Conservation (phyloP, 2,888 invertebrate genomes). For the Cheiracanthium punctorium region DNA sequence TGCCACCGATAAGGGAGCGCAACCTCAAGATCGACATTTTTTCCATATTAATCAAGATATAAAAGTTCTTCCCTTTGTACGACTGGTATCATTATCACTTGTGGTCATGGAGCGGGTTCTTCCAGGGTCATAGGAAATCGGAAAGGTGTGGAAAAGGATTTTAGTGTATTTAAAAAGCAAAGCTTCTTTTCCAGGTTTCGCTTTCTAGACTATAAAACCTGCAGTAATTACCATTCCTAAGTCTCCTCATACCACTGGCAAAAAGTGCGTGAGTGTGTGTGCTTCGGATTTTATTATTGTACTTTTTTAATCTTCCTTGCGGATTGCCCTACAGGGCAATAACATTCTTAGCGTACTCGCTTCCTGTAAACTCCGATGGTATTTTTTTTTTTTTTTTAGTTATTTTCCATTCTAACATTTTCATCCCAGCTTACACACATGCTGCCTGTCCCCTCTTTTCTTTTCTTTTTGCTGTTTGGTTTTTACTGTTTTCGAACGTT, state of each 20-base stretch:
- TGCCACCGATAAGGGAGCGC: slow-evolving; percentile 30
- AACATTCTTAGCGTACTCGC: slow-evolving; percentile 40
- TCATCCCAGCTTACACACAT: background rate
- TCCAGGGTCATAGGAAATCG: background rate
- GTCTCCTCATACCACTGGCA: background rate
- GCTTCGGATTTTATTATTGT: background rate
- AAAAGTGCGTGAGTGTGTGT: slow-evolving; percentile 30
- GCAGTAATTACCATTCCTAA: slow-evolving; percentile 34
- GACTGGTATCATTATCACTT: slow-evolving; percentile 11
- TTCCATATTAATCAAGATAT: slow-evolving; percentile 58
- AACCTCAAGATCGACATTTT: slow-evolving; percentile 13
- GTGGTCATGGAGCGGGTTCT: background rate
- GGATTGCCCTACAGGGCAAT: slow-evolving; percentile 33
- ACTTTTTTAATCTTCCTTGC: slow-evolving; percentile 21
- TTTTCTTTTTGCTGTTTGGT: slow-evolving; percentile 40
- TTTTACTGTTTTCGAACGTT: slow-evolving; percentile 37
- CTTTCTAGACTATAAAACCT: slow-evolving; percentile 53
- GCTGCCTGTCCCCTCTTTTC: slow-evolving; percentile 4
- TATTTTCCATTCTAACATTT: slow-evolving; percentile 7
- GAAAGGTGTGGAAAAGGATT: background rate
- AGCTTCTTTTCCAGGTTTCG: slow-evolving; percentile 29
- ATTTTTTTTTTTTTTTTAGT: slow-evolving; percentile 50
- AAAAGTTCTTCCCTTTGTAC: background rate
- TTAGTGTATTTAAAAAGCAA: slow-evolving; percentile 24
- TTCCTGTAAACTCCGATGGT: slow-evolving; percentile 52